Conservation (phyloP, 2,888 invertebrate genomes). For the Nephrotoma guestfalica region DNA sequence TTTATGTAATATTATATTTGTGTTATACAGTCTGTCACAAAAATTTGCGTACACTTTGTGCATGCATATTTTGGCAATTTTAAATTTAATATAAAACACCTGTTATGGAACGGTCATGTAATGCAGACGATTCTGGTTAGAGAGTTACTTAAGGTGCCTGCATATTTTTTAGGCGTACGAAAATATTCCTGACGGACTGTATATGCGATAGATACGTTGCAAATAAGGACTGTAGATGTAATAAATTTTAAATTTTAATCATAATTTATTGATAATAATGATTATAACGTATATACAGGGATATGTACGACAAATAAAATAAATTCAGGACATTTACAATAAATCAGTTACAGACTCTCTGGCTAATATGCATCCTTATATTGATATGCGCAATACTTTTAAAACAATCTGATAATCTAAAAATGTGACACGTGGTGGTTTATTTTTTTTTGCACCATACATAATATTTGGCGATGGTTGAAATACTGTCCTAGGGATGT, state of each 20-base stretch:
- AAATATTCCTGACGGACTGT: no score
- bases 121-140: no score
- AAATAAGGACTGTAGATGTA: not conserved
- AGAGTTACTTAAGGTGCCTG: no score
- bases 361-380: not conserved
- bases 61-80: not conserved
- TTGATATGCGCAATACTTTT: not conserved
- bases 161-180: no score
- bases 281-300: not conserved
- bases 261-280: not conserved
- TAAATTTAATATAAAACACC: no score
- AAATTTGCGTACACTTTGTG: not conserved
- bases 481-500: no score
- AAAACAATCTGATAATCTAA: not conserved
- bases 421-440: not conserved
- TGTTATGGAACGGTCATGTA: no score
- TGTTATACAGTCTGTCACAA: not conserved
- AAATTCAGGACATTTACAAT: not conserved
- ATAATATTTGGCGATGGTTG: not conserved
- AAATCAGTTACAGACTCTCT: not conserved
- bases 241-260: not conserved
- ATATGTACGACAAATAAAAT: not conserved
- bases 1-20: not conserved
- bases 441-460: not conserved
- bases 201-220: no score